A percentile compares a stretch with the other conserved stretches of the same genome.
These are phyloP conservation scores for Pluvianellus socialis DNA, from an alignment of 2,113 vertebrate genomes.

Conservation along the genomic window DNA sequence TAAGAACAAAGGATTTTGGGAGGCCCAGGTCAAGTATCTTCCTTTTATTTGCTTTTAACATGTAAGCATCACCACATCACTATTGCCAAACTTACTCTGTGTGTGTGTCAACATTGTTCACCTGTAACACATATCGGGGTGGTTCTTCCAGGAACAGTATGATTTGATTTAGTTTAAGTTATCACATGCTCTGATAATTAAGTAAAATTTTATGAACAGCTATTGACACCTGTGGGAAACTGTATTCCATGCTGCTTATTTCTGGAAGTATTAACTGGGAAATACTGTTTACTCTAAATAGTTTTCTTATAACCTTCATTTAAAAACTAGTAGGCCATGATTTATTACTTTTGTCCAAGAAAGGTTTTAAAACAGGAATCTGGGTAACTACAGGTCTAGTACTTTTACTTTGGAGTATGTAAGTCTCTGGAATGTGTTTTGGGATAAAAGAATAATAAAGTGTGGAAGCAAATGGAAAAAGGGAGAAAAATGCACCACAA, in stretches of 20 bases:
- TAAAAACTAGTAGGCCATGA: not conserved
- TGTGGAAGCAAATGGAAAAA: not conserved
- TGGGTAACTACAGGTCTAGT: not conserved
- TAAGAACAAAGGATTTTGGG: not conserved
- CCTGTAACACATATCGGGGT: not conserved
- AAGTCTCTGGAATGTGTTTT: not conserved
- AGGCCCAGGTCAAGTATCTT: not conserved
- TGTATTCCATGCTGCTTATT: not conserved
- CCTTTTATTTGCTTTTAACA: not conserved
- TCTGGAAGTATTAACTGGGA: not conserved
- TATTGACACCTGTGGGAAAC: not conserved
- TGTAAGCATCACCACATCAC: not conserved
- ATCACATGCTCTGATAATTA: not conserved
- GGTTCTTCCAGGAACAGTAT: not conserved
- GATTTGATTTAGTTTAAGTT: not conserved
- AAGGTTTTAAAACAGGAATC: not conserved
- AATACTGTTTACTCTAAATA: not conserved
- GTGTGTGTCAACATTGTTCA: not conserved
- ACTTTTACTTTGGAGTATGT: not conserved
- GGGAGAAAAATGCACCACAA: not conserved
- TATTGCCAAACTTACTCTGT: not conserved
- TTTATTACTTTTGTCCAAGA: not conserved
- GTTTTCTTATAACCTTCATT: not conserved
- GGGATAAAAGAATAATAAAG: not conserved
- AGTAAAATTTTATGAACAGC: not conserved